Conservation (phyloP, 2,797 vertebrate genomes). For the Anas bernieri region DNA sequence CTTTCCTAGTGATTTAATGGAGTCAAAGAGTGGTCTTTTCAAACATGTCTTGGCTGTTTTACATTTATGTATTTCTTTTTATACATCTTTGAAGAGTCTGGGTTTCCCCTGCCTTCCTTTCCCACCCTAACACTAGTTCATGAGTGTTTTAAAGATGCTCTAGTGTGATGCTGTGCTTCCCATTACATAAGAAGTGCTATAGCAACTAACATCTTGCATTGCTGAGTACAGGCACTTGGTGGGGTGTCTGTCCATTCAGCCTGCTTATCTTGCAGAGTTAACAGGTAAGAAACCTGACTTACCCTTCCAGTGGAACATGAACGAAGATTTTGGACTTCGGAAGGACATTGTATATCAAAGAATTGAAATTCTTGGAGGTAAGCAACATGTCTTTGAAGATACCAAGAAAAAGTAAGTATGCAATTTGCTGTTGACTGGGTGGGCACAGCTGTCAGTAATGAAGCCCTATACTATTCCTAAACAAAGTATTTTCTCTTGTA, state of each 20-base stretch:
- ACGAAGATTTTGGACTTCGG: background rate
- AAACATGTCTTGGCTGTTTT: background rate
- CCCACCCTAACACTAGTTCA: background rate
- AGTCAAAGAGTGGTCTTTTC: background rate
- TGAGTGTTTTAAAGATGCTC: background rate
- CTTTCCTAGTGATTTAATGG: background rate
- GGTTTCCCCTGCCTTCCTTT: background rate
- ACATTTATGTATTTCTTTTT: background rate
- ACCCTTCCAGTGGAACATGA: fast-evolving
- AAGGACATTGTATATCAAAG: background rate
- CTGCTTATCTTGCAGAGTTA: background rate
- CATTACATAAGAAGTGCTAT: background rate
- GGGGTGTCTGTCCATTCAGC: too few species aligned
- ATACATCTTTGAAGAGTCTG: background rate
- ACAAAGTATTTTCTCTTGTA: background rate
- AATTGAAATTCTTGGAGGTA: background rate
- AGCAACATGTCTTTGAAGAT: background rate
- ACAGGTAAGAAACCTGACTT: background rate
- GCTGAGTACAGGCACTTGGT: background rate
- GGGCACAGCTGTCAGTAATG: background rate
- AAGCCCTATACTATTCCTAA: background rate
- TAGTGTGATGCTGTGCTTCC: background rate
- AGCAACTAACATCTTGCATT: background rate
- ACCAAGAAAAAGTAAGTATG: background rate
- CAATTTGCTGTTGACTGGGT: background rate